phyloP scores from a whole-genome alignment of 2,113 vertebrate species.

The Struthidea cinerea region DNA sequence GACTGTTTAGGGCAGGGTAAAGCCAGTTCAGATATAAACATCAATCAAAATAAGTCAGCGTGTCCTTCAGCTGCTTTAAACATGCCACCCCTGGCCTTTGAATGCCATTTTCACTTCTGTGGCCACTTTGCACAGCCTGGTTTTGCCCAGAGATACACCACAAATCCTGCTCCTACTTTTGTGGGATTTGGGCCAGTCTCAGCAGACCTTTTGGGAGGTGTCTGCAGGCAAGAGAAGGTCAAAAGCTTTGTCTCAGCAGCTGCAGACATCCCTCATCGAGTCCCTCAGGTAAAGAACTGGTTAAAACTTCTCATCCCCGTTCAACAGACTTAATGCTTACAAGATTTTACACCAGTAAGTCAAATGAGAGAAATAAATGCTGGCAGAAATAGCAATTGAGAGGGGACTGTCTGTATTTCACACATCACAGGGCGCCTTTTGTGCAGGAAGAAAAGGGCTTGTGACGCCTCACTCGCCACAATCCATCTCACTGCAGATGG shows the following conservation, averaged over 20 bases:
- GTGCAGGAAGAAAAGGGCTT: slow-evolving; percentile 5
- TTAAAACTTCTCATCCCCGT: neutral
- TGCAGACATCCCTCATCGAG: neutral
- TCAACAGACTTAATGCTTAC: neutral
- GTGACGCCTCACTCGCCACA: neutral
- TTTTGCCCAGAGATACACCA: neutral
- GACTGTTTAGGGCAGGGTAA: neutral
- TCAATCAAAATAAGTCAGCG: neutral
- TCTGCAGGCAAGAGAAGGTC: neutral
- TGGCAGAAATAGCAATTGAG: neutral
- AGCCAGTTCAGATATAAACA: neutral
- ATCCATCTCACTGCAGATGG: neutral
- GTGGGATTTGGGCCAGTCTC: neutral
- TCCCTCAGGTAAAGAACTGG: neutral
- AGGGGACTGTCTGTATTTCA: neutral
- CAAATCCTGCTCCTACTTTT: neutral
- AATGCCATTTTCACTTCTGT: neutral
- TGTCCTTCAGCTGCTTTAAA: neutral
- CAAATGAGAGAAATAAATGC: neutral
- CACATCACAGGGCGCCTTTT: neutral
- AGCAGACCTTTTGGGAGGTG: neutral
- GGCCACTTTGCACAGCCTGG: neutral
- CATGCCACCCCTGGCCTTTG: neutral
- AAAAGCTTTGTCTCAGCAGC: neutral
- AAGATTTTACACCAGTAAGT: neutral